Percentiles rank a stretch among this genome's conserved stretches.
phyloP scores from a whole-genome alignment of 2,113 vertebrate genomes.

The Corythaixoides concolor region DNA sequence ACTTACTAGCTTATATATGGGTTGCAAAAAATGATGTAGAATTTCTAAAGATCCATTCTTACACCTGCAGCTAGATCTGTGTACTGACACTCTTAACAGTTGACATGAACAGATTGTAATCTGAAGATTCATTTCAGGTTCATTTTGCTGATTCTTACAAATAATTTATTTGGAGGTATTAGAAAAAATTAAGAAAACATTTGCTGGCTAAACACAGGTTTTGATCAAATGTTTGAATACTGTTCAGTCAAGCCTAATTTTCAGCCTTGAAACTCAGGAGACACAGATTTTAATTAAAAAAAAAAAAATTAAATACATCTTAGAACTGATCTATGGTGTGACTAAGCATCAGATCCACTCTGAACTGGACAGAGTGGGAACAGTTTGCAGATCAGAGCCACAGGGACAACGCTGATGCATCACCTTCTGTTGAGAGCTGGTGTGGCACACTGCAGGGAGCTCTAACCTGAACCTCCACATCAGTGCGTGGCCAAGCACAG shows the following conservation, averaged over 20 bases:
- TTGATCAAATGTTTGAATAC: not conserved
- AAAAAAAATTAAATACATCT: not conserved
- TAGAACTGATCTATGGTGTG: not conserved
- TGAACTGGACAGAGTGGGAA: not conserved
- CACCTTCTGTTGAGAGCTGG: not conserved
- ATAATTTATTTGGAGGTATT: not conserved
- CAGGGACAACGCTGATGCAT: too few species aligned
- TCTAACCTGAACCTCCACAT: not conserved
- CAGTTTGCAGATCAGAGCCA: not conserved
- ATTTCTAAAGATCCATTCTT: not conserved
- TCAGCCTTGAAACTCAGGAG: not conserved
- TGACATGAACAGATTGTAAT: not conserved
- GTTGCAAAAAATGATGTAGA: not conserved
- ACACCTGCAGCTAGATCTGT: not conserved
- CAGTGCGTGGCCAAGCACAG: rapidly evolving
- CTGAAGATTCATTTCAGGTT: not conserved
- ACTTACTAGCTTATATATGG: not conserved
- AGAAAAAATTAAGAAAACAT: not conserved
- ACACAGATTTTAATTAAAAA: not conserved
- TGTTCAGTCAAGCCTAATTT: not conserved
- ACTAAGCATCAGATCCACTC: not conserved
- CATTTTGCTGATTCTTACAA: not conserved
- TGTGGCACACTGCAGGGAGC: not conserved
- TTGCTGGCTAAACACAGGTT: not conserved
- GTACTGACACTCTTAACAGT: not conserved